Evolutionary conservation across 2,888 invertebrate species (phyloP).

Genomic region (Plebejus argus): DNA sequence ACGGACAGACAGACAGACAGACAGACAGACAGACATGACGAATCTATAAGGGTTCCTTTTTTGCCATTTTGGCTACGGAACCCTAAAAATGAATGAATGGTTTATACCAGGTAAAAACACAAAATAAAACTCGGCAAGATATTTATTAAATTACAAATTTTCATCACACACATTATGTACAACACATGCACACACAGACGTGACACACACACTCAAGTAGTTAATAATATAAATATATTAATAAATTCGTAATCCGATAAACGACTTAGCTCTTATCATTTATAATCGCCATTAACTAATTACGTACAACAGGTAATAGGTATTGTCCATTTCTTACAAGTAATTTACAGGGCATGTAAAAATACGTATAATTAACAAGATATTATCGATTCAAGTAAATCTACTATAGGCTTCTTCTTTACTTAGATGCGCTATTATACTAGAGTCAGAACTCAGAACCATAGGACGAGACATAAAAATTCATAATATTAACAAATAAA

Average conservation of each 20-base stretch:
- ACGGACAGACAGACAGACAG: too few species aligned
- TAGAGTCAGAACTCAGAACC: not conserved
- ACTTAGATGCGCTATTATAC: not conserved
- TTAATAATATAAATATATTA: slow-evolving; percentile 50
- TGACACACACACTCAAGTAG: slow-evolving; percentile 29
- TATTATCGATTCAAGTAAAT: not conserved
- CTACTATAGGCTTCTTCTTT: not conserved
- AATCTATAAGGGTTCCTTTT: too few species aligned
- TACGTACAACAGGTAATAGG: not conserved
- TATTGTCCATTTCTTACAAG: not conserved
- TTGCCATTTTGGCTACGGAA: too few species aligned
- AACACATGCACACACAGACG: slow-evolving; percentile 31
- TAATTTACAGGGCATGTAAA: not conserved
- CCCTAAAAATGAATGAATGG: too few species aligned
- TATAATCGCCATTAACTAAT: slow-evolving; percentile 10
- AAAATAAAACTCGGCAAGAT: slow-evolving; percentile 46
- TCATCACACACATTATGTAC: slow-evolving; percentile 31
- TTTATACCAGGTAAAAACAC: slow-evolving; percentile 1
- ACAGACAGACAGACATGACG: too few species aligned
- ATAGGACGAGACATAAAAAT: too few species aligned
- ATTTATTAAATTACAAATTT: slow-evolving; percentile 43
- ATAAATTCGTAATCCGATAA: slow-evolving; percentile 59
- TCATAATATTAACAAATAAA: too few species aligned
- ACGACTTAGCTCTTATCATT: slow-evolving; percentile 21
- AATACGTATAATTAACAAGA: not conserved